These are phyloP conservation scores for Phalanger gymnotis DNA, from an alignment of 2,797 vertebrate species.

Conservation along the genomic window DNA sequence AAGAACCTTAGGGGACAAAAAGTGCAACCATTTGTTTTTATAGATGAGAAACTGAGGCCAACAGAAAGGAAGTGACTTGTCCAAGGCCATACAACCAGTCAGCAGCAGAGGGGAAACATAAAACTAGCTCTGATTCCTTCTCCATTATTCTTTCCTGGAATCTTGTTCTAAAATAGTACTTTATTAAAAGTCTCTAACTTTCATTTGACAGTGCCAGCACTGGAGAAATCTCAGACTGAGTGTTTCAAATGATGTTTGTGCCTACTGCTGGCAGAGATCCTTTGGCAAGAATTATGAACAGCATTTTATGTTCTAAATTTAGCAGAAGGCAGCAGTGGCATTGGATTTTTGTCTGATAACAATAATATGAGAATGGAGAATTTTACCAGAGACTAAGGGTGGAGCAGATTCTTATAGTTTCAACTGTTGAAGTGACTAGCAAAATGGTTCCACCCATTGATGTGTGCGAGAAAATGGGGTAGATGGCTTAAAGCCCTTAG, in stretches of 20 bases:
- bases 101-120: background rate
- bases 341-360: background rate
- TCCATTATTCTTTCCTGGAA: background rate
- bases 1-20: background rate
- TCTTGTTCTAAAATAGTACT: background rate
- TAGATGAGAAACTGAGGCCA: background rate
- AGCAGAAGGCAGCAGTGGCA: background rate
- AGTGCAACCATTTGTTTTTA: background rate
- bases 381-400: background rate
- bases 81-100: background rate
- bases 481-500: background rate
- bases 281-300: background rate
- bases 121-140: background rate
- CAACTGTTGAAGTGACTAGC: background rate
- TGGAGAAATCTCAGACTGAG: background rate
- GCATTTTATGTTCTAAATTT: background rate
- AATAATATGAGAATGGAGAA: background rate
- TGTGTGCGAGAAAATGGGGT: background rate
- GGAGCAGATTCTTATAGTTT: background rate
- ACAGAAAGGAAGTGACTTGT: background rate
- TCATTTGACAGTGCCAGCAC: background rate
- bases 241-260: background rate
- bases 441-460: background rate
- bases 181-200: background rate
- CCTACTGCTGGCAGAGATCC: background rate